A percentile compares a stretch with the other conserved stretches of the same genome.
Conservation (phyloP, 1,140 invertebrate species). For the Leucophenga varia region DNA sequence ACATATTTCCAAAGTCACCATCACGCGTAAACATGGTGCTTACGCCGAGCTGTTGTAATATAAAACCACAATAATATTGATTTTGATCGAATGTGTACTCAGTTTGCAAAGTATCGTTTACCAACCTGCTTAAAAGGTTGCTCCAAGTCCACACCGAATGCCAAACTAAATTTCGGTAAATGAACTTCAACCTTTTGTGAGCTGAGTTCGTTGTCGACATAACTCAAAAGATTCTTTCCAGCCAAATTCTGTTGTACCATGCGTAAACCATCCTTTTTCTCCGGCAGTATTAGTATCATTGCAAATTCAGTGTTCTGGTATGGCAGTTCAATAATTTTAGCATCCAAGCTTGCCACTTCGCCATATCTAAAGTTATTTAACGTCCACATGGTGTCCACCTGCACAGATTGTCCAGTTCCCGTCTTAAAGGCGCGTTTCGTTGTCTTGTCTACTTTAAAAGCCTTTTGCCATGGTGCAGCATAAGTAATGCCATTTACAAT, state of each 20-base stretch:
- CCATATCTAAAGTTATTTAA: slow-evolving; percentile 45
- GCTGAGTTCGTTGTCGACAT: slow-evolving; percentile 34
- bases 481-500: slow-evolving; percentile 42
- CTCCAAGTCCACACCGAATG: slow-evolving; percentile 59
- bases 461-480: slow-evolving; percentile 44
- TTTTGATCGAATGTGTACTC: neutral
- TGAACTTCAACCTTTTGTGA: slow-evolving; percentile 56
- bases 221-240: slow-evolving; percentile 49
- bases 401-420: slow-evolving; percentile 31
- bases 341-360: slow-evolving; percentile 38
- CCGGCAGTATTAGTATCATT: slow-evolving; percentile 44
- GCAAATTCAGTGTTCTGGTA: slow-evolving; percentile 46
- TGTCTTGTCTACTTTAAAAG: slow-evolving; percentile 39
- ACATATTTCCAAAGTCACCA: slow-evolving; percentile 62
- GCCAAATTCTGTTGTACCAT: slow-evolving; percentile 39
- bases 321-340: slow-evolving; percentile 45
- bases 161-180: slow-evolving; percentile 67
- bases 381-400: slow-evolving; percentile 52
- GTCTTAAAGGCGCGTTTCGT: slow-evolving; percentile 33
- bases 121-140: slow-evolving; percentile 59
- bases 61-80: neutral
- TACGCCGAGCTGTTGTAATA: slow-evolving; percentile 60
- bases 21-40: slow-evolving; percentile 60
- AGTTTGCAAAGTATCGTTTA: neutral
- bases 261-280: slow-evolving; percentile 42